Conservation (phyloP, 1,140 invertebrate species). For the Nasonia vitripennis region DNA sequence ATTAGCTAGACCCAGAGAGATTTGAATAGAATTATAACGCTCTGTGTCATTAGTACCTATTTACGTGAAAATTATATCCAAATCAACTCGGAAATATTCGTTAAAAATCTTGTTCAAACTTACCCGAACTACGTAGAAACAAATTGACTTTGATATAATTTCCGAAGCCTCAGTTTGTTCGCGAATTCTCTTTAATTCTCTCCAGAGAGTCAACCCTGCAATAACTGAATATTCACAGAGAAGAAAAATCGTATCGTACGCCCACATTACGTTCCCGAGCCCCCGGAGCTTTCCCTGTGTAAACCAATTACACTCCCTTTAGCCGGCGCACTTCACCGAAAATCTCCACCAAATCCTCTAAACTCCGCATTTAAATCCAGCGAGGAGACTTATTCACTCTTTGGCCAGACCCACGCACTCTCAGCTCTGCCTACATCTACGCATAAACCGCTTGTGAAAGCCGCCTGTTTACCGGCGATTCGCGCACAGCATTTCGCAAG, state of each 20-base stretch:
- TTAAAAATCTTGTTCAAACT: too few species aligned
- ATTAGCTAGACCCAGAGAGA: neutral
- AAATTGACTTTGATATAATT: too few species aligned
- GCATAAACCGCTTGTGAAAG: neutral
- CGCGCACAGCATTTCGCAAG: neutral
- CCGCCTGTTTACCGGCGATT: neutral
- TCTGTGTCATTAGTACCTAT: neutral
- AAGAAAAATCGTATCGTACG: neutral
- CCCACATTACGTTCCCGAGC: neutral
- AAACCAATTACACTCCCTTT: neutral
- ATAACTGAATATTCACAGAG: too few species aligned
- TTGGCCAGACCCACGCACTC: neutral
- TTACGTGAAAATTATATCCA: too few species aligned
- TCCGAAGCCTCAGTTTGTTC: too few species aligned
- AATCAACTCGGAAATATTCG: too few species aligned
- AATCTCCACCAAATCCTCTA: neutral
- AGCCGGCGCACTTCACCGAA: neutral
- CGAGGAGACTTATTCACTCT: neutral
- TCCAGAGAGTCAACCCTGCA: too few species aligned
- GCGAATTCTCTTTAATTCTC: too few species aligned
- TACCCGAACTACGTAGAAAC: too few species aligned
- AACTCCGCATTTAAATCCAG: neutral
- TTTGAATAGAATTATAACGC: conserved; percentile 1
- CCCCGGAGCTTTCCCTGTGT: neutral
- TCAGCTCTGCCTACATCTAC: neutral